These are phyloP conservation scores for Prinia subflava DNA, from an alignment of 2,113 vertebrate genomes.

Conservation along the genomic window DNA sequence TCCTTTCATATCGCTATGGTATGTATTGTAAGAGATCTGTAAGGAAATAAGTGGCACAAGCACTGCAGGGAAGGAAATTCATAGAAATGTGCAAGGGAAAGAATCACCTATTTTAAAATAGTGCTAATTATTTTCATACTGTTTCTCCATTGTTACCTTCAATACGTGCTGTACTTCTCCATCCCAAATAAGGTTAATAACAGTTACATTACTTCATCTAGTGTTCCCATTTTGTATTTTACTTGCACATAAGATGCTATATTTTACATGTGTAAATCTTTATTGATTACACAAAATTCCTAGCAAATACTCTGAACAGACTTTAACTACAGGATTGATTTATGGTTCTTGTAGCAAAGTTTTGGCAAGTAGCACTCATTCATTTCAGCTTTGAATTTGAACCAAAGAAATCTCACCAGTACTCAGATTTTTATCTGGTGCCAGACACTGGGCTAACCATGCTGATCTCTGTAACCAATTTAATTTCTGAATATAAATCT, in stretches of 20 bases:
- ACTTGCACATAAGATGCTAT: not conserved
- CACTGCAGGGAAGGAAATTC: not conserved
- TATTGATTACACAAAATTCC: not conserved
- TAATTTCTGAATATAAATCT: conserved; percentile 9
- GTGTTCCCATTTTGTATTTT: not conserved
- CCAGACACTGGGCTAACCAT: not conserved
- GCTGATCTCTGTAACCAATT: not conserved
- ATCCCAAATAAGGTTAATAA: not conserved
- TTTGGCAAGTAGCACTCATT: not conserved
- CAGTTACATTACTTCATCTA: not conserved
- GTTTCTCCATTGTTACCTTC: not conserved
- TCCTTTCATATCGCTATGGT: not conserved
- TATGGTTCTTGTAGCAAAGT: not conserved
- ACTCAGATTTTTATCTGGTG: conserved; percentile 30
- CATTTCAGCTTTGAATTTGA: not conserved
- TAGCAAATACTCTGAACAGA: not conserved
- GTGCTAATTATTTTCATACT: conserved; percentile 13
- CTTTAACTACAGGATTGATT: not conserved
- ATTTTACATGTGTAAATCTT: not conserved
- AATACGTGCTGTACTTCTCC: not conserved
- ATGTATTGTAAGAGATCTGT: not conserved
- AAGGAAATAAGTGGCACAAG: not conserved
- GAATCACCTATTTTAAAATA: not conserved
- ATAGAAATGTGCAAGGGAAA: not conserved
- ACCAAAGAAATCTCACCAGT: not conserved